Base-by-base conservation (phyloP, 2,797 vertebrate species). In the Molossus alvarezi region DNA sequence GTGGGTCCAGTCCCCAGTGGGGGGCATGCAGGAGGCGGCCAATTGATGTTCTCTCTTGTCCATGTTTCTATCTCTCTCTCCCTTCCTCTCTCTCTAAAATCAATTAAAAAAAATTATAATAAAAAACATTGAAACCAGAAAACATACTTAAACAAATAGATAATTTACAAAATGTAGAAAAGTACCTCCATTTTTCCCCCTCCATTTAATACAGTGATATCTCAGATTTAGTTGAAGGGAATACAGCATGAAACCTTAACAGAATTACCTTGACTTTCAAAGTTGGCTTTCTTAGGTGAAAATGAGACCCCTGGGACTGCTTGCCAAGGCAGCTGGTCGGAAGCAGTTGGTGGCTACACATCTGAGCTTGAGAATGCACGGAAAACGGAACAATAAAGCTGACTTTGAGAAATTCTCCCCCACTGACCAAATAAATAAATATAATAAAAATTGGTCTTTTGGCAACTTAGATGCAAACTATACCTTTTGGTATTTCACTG, bases 351-450 rank as follows among this genome's bases (percentile, higher is more conserved):
- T 95, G 97, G 98, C 97, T 96, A 77, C 29, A 94, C 75, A 81
- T 98, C 98, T 98, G 96, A 97, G 95, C 75, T 97, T 96, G 97
- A 97, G 97, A 97, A 97, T 95, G 88, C 93, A 92, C 95, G 98
- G 97, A 96, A 86, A 96, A 89, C 37, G 85, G 95, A 98, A 98
- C 98, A 96, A 98, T 98, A 98, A 97, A 93, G 65, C 97, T 98
- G 98, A 97, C 96, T 98, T 97, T 53, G 84, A 97, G 97, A 98
- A 98, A 98, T 97, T 62, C 25, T 96, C 4, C 25, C 89, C 14
- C 17, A 41, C n/a, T 95, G 72, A 51, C 75, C 93, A 95, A 80
- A 88, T 92, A 97, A 98, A 97, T 94, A 94, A 91, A 57, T 88
- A 92, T 95, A 94, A 89, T 93, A 94, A 95, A 95, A 91, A 91